Evolutionary conservation across 2,113 vertebrate genomes (phyloP), one percentile per base, ranked within the genome.

Genomic region (Pelvicachromis taeniatus): DNA sequence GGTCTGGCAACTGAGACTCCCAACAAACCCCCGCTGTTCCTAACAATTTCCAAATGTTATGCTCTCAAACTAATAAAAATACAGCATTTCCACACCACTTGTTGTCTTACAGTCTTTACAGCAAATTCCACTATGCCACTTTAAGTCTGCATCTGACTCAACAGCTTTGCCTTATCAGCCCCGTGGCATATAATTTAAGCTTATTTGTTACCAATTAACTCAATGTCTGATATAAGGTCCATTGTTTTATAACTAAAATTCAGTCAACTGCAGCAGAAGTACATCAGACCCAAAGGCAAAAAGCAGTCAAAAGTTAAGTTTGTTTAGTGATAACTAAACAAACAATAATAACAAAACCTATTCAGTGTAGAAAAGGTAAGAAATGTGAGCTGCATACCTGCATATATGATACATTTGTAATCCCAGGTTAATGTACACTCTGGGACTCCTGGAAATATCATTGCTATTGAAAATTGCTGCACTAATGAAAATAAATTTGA

Each of bases 191-290:
- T 81, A 88, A 80, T 81, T 68, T 33, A n/a, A 83, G 42, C 86
- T 89, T 84, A 91, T 95, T 92, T 94, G 90, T 92, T 83, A 88
- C 89, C 83, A 93, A 92, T 95, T 95, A 95, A 91, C 91, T 90
- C 54, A 10, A 56, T 68, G 81, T 77, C 80, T 65, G 53, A 79
- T 82, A 81, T 75, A 63, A 83, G 35, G 52, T 10, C 80, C 52
- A 14, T 50, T 84, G 58, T 82, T 85, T 89, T 83, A 73, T 75
- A 40, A 79, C 84, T 87, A 78, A 70, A 82, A 88, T 38, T 42
- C 86, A 88, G 86, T 84, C 85, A 84, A 45, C 86, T 84, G 70
- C 56, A 56, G 75, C 82, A 80, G 48, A 58, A 73, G 16, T 58
- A 78, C 58, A 81, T 78, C 6, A 29, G 78, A 91, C 61, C 80